Evolutionary conservation across 92 coral and sea anemone species (phyloP), one percentile per base, ranked within the genome.

Genomic region (Siderastrea radians): DNA sequence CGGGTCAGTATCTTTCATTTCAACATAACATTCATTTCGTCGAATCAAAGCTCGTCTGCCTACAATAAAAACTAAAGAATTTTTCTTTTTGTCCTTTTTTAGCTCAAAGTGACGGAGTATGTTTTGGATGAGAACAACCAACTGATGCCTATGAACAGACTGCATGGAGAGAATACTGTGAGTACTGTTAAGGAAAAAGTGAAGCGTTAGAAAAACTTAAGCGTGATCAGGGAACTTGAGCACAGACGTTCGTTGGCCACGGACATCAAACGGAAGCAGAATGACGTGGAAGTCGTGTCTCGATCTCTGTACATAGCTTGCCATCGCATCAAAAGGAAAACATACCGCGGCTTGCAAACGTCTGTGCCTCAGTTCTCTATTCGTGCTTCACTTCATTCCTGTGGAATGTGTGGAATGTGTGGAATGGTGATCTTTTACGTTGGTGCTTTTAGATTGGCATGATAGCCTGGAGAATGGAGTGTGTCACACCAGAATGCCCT

Each of bases 91-190:
- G 38, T 48, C 92, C 46, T 47, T 78, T 72, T 58, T 2, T 90
- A 97, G 99, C 84, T 97, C 46, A 96, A 88, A 89, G 97, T 93
- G 70, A 96, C 93, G 44, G 99, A 97, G 87, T 94, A 93, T 61
- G 97, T 94, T 49, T 69, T 97, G 61, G 95, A 93, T 67, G 98
- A 94, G 74, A 93, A 91, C 69, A 94, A 92, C 75, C 96, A 97
- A 74, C 72, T 97, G 49, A 89, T 94, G 90, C 79, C 94, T 17
- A 90, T 95, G 69, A 95, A 91, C 87, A 93, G 99, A 68, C 92
- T 97, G 63, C 94, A 95, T 7, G 99, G 99, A 64, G 99, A 97
- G 79, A 97, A 97, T 93, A 94, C 89, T 61, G 99, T 97, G 19
- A 49, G 12, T 71, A 78, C 88, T 83, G 13, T 16, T 4, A 46